Conservation (phyloP, 2,888 invertebrate genomes). For the Apocheima hispidaria region DNA sequence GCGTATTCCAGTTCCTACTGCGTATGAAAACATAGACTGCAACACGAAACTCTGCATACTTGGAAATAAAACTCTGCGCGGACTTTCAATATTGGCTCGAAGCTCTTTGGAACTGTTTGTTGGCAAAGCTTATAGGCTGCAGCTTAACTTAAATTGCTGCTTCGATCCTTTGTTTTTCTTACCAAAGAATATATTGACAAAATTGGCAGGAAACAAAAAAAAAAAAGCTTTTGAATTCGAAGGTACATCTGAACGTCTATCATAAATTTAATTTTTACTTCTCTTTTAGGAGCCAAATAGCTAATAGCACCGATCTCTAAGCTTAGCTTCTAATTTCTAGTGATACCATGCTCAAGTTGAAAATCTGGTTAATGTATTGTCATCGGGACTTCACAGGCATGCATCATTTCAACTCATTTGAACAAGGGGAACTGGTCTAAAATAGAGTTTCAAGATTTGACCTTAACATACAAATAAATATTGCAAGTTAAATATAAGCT, state of each 20-base stretch:
- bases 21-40: not conserved
- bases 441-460: too few species aligned
- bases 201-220: not conserved
- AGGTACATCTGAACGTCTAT: not conserved
- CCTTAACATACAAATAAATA: too few species aligned
- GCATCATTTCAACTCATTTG: too few species aligned
- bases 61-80: constrained; percentile 27
- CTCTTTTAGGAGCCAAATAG: too few species aligned
- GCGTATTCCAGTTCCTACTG: constrained; percentile 3
- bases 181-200: constrained; percentile 4
- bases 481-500: too few species aligned
- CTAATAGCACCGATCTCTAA: too few species aligned
- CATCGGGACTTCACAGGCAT: too few species aligned
- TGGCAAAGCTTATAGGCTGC: constrained; percentile 29
- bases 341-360: too few species aligned
- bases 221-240: not conserved
- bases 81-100: constrained; percentile 33
- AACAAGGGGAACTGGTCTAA: too few species aligned
- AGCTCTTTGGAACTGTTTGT: constrained; percentile 29
- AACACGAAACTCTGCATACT: constrained; percentile 33
- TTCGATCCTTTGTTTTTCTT: constrained; percentile 11
- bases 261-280: too few species aligned
- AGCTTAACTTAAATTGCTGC: constrained; percentile 29
- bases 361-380: too few species aligned
- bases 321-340: too few species aligned